Percentiles rank a stretch among this genome's conserved stretches.
phyloP scores from a whole-genome alignment of 1,140 invertebrate species.

The Belonocnema kinseyi region DNA sequence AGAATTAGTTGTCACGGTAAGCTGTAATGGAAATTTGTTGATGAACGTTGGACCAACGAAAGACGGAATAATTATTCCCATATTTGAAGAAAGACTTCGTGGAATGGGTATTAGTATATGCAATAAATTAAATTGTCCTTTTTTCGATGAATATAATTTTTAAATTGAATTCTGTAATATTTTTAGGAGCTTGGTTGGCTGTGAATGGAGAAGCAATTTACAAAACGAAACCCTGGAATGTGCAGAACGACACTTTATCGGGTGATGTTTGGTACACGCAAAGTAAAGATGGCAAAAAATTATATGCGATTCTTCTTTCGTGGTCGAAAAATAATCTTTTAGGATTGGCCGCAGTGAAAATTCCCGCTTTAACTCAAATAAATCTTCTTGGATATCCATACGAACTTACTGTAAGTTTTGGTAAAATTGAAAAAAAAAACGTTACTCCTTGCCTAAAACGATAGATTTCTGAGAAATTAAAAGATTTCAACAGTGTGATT shows the following conservation, averaged over 20 bases:
- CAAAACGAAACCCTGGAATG: slow-evolving; percentile 83
- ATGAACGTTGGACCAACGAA: slow-evolving; percentile 94
- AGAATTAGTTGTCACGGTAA: slow-evolving; percentile 86
- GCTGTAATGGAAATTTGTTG: slow-evolving; percentile 91
- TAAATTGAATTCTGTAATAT: slow-evolving; percentile 74
- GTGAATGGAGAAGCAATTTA: slow-evolving; percentile 95
- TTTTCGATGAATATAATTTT: background rate
- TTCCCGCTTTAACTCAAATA: background rate
- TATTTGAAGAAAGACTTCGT: slow-evolving; percentile 90
- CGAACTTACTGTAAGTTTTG: slow-evolving; percentile 2
- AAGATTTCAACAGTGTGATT: too few relatives aligned
- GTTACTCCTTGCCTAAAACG: background rate
- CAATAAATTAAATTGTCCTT: background rate
- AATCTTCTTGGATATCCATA: slow-evolving; percentile 25
- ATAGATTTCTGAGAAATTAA: too few relatives aligned
- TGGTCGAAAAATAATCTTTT: slow-evolving; percentile 81
- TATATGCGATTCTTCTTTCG: slow-evolving; percentile 81
- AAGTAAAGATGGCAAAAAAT: slow-evolving; percentile 70
- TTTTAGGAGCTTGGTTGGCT: slow-evolving; percentile 83
- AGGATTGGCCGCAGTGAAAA: slow-evolving; percentile 65
- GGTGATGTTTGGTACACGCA: slow-evolving; percentile 86
- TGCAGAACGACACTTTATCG: slow-evolving; percentile 89
- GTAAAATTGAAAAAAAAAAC: too few relatives aligned
- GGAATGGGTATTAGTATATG: slow-evolving; percentile 76
- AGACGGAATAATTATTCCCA: slow-evolving; percentile 89